These are phyloP conservation scores for Planococcus citri DNA, from an alignment of 1,140 invertebrate genomes.

Conservation along the genomic window DNA sequence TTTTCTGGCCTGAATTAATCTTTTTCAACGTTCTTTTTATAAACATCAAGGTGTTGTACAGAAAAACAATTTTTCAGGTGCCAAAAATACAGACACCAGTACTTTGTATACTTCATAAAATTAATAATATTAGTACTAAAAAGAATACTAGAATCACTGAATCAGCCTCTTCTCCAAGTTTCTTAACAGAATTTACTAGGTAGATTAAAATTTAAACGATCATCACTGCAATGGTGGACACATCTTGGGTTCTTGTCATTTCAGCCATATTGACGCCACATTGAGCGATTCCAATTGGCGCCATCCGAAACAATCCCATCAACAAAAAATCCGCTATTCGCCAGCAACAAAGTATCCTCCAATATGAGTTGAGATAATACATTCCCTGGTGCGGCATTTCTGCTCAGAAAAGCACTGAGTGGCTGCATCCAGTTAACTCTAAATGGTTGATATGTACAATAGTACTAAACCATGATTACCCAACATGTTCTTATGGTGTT, in stretches of 20 bases:
- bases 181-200: too few relatives aligned
- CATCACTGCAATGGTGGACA: neutral
- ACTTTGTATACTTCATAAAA: too few relatives aligned
- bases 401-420: neutral
- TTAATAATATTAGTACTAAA: too few relatives aligned
- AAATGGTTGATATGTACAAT: slow-evolving; percentile 15
- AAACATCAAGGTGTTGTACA: too few relatives aligned
- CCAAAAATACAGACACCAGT: too few relatives aligned
- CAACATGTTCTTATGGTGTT: neutral
- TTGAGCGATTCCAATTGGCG: neutral
- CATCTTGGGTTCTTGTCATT: neutral
- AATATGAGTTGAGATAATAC: neutral
- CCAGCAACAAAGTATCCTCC: neutral
- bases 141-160: too few relatives aligned
- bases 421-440: neutral
- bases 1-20: too few relatives aligned
- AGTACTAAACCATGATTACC: slow-evolving; percentile 14
- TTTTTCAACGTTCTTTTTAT: too few relatives aligned
- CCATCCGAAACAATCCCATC: slow-evolving; percentile 10
- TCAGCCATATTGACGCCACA: neutral
- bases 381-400: neutral
- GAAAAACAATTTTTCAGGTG: too few relatives aligned
- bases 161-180: too few relatives aligned
- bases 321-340: neutral
- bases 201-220: too few relatives aligned